Base-by-base conservation (phyloP, 2,113 vertebrate genomes). In the Prunella fulvescens region DNA sequence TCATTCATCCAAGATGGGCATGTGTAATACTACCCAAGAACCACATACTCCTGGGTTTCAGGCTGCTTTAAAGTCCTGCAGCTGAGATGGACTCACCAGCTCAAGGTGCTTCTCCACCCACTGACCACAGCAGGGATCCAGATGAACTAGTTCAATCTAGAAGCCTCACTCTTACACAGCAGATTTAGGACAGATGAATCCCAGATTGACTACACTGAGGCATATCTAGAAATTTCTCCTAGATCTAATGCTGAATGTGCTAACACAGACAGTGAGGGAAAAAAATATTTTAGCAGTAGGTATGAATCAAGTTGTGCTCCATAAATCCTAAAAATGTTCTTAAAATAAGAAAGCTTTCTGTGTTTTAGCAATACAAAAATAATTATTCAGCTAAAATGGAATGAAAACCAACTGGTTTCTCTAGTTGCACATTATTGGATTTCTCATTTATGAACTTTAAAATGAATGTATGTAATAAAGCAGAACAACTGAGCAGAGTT, bases 371-470 rank as follows among this genome's bases (percentile, higher is more conserved):
- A 73, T 24, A 58, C 42, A 67, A 64, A 92, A 70, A 62, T 47
- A 95, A 77, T 77, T 72, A 60, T 61, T 65, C 69, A 37, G 14
- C 26, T 96, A 40, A 89, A 76, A 72, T 62, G 48, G 5, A 40
- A 72, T n/a, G 40, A 42, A 91, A 77, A 23, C 2, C 26, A 50
- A 10, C 14, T 77, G 23, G 7, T 71, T 89, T 57, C 53, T 93
- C 45, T 87, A 69, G 23, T 19, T 85, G n/a, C 11, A 40, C 69
- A 47, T 65, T 57, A 39, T 35, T 87, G 10, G 16, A 25, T 70
- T 77, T 93, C 20, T 86, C 58, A 70, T 78, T 89, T 86, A 86
- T 74, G 50, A 86, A 76, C 64, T 93, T 93, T 48, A 88, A 94
- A 93, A 80, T 71, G 2, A 66, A 80, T 65, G 6, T 33, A 69